Evolutionary conservation across 2,888 invertebrate genomes (phyloP).

Genomic region (Pachymerium ferrugineum): DNA sequence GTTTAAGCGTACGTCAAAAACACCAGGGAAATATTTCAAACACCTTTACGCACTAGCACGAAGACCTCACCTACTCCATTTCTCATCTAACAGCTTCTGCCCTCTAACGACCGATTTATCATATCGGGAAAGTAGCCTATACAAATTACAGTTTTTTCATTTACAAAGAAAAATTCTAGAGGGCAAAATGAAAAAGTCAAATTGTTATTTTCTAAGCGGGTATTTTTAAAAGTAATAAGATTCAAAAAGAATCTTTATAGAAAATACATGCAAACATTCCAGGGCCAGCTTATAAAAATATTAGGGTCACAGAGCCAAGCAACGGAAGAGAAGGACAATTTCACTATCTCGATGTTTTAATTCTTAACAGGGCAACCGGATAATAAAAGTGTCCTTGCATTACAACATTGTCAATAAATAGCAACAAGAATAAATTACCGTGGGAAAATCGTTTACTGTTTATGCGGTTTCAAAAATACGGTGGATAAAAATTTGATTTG

Average conservation of each 20-base stretch:
- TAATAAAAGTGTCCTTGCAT: slow-evolving; percentile 18
- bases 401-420: not conserved
- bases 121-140: not conserved
- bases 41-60: too few relatives aligned
- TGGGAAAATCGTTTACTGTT: not conserved
- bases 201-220: not conserved
- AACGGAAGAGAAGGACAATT: not conserved
- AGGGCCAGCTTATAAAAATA: too few relatives aligned
- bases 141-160: not conserved
- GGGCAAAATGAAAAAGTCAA: not conserved
- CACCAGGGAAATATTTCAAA: too few relatives aligned
- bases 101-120: not conserved
- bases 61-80: too few relatives aligned
- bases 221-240: not conserved
- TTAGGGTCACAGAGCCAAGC: too few relatives aligned
- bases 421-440: slow-evolving; percentile 17
- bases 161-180: not conserved
- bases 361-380: too few relatives aligned
- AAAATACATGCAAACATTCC: too few relatives aligned
- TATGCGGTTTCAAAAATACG: not conserved
- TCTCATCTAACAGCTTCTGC: not conserved
- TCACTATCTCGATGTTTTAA: too few relatives aligned
- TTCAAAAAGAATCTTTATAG: not conserved
- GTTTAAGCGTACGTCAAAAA: too few relatives aligned
- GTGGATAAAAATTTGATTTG: too few relatives aligned